These are phyloP conservation scores for Mycogona germanica DNA, from an alignment of 2,888 invertebrate genomes.

Conservation along the genomic window DNA sequence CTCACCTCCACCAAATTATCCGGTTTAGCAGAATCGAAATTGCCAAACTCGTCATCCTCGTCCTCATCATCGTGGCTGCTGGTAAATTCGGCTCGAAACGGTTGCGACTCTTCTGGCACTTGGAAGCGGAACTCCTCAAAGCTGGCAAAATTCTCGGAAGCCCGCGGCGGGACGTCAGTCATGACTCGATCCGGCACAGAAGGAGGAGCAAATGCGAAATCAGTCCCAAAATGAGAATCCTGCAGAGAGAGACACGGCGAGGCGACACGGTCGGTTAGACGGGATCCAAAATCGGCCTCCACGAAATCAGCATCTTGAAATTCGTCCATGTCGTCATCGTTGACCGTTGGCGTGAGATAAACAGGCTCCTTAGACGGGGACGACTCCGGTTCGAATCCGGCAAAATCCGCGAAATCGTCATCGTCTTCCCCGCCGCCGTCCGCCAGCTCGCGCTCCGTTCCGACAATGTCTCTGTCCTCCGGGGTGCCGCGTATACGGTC, in stretches of 20 bases:
- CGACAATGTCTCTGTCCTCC: too few relatives aligned
- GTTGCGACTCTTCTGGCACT: too few relatives aligned
- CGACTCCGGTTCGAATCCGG: background rate
- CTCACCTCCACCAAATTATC: background rate
- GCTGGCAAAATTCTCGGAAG: too few relatives aligned
- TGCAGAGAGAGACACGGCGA: too few relatives aligned
- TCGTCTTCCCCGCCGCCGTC: background rate
- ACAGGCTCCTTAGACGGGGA: background rate
- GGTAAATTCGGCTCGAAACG: background rate
- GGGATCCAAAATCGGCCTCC: background rate
- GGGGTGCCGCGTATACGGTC: too few relatives aligned
- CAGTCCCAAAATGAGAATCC: too few relatives aligned
- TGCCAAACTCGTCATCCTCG: slow-evolving; percentile 4
- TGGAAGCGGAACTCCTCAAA: too few relatives aligned
- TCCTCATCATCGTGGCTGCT: background rate
- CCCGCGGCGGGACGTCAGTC: too few relatives aligned
- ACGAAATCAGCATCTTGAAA: background rate
- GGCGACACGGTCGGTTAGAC: background rate
- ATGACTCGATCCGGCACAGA: too few relatives aligned
- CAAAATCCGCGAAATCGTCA: slow-evolving; percentile 11
- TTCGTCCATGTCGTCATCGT: background rate
- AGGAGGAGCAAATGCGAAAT: too few relatives aligned
- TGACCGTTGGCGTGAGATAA: too few relatives aligned
- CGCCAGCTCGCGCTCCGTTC: too few relatives aligned
- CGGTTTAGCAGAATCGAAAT: background rate